phyloP scores from a whole-genome alignment of 1,140 invertebrate genomes.

The Drosophila subobscura region DNA sequence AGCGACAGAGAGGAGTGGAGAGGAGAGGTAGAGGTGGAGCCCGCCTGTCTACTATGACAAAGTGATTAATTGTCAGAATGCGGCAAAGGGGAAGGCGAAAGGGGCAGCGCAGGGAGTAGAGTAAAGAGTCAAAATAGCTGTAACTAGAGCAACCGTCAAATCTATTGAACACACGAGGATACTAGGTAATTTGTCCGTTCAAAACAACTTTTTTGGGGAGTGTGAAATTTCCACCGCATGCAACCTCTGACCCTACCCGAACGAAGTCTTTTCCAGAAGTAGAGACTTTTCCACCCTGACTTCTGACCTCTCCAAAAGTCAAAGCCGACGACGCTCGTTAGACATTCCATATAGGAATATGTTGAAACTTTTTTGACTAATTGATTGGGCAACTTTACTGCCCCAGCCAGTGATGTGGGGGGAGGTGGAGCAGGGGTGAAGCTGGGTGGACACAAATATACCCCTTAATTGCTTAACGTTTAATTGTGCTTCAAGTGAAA shows the following conservation, averaged over 20 bases:
- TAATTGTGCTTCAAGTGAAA: constrained; percentile 12
- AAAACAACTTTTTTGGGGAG: no score
- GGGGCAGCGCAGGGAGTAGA: background rate
- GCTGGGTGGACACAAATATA: no score
- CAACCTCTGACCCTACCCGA: no score
- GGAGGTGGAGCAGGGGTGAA: background rate
- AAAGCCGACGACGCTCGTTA: constrained; percentile 44
- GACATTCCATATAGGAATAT: constrained; percentile 28
- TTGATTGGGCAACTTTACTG: constrained; percentile 53
- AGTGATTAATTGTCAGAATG: constrained; percentile 70
- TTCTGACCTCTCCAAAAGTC: constrained; percentile 33
- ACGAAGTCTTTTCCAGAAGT: no score
- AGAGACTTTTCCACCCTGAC: background rate
- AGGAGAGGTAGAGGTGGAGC: background rate
- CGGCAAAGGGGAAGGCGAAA: background rate
- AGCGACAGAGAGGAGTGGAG: constrained; percentile 14
- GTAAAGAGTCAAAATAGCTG: background rate
- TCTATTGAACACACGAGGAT: constrained; percentile 20
- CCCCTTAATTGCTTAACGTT: no score
- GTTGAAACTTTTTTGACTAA: constrained; percentile 39
- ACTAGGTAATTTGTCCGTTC: constrained; percentile 17
- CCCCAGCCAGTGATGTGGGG: background rate
- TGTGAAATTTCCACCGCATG: no score
- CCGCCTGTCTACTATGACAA: constrained; percentile 49
- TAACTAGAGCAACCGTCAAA: constrained; percentile 42